Percentiles rank a stretch among this genome's conserved stretches.
phyloP scores from a whole-genome alignment of 2,113 vertebrate genomes.

The Eidolon helvum region DNA sequence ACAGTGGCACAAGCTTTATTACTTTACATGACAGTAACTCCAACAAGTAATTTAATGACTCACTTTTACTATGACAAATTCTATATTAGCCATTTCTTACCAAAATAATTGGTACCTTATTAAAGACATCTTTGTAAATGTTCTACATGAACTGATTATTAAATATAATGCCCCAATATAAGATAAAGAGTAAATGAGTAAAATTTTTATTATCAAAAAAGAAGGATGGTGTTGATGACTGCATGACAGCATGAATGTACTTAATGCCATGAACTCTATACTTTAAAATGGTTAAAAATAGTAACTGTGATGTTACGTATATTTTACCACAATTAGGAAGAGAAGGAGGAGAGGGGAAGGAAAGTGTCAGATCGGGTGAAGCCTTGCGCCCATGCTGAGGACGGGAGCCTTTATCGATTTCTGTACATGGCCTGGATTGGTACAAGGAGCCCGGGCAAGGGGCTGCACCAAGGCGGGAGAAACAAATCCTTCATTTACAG shows the following conservation, averaged over 20 bases:
- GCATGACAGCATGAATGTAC: not conserved
- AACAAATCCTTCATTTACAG: not conserved
- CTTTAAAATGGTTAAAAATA: not conserved
- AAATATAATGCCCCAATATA: not conserved
- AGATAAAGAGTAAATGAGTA: not conserved
- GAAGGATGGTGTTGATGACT: not conserved
- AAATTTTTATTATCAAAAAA: not conserved
- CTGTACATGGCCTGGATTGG: not conserved
- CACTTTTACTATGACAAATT: too few species aligned
- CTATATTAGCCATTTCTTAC: not conserved
- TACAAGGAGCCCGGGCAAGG: not conserved
- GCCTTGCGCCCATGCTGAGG: not conserved
- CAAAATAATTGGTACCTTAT: not conserved
- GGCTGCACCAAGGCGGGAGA: not conserved
- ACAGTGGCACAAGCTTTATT: not conserved
- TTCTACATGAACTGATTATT: not conserved
- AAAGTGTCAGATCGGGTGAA: not conserved
- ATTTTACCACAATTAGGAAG: not conserved
- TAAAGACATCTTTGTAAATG: not conserved
- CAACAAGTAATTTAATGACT: too few species aligned
- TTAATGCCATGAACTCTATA: not conserved
- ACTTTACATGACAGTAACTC: too few species aligned
- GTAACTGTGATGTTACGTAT: not conserved
- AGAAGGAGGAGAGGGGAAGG: not conserved
- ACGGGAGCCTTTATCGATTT: not conserved